Conservation (phyloP, 2,888 invertebrate species). For the Seira musarum region DNA sequence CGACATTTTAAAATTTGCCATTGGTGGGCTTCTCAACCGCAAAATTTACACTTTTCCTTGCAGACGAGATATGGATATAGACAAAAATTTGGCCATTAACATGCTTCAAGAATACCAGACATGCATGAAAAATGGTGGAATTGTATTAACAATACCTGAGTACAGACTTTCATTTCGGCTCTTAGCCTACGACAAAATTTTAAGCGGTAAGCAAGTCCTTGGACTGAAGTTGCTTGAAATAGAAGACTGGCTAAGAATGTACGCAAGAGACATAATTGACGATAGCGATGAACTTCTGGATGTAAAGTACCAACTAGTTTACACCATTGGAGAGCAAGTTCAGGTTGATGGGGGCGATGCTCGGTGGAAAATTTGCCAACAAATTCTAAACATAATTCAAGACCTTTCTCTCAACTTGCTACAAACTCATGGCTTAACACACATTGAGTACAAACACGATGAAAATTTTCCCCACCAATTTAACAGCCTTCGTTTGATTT, state of each 20-base stretch:
- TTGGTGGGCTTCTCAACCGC: slow-evolving; percentile 60
- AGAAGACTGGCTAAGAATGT: slow-evolving; percentile 46
- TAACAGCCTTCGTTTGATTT: too few relatives aligned
- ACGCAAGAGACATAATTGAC: slow-evolving; percentile 62
- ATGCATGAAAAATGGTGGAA: slow-evolving; percentile 35
- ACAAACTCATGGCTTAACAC: too few relatives aligned
- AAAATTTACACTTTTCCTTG: slow-evolving; percentile 58
- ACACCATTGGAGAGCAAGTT: slow-evolving; percentile 54
- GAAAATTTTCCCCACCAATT: too few relatives aligned
- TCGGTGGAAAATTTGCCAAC: slow-evolving; percentile 48
- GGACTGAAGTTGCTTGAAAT: slow-evolving; percentile 23
- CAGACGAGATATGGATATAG: slow-evolving; percentile 49
- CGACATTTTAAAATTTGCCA: slow-evolving; percentile 34
- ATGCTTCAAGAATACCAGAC: slow-evolving; percentile 28
- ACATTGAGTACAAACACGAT: too few relatives aligned
- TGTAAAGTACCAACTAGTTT: slow-evolving; percentile 66
- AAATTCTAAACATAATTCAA: slow-evolving; percentile 27
- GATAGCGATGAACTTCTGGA: slow-evolving; percentile 65
- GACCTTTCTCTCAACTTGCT: too few relatives aligned
- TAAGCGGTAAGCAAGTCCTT: background rate
- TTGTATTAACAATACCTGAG: slow-evolving; percentile 49
- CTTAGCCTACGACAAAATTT: slow-evolving; percentile 28
- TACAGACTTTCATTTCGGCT: slow-evolving; percentile 47
- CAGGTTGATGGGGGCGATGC: slow-evolving; percentile 48
- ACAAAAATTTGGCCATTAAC: background rate